Percentiles rank a stretch among this genome's conserved stretches.
Evolutionary conservation across 2,888 invertebrate genomes (phyloP).

Genomic region (Notocelia uddmanniana): DNA sequence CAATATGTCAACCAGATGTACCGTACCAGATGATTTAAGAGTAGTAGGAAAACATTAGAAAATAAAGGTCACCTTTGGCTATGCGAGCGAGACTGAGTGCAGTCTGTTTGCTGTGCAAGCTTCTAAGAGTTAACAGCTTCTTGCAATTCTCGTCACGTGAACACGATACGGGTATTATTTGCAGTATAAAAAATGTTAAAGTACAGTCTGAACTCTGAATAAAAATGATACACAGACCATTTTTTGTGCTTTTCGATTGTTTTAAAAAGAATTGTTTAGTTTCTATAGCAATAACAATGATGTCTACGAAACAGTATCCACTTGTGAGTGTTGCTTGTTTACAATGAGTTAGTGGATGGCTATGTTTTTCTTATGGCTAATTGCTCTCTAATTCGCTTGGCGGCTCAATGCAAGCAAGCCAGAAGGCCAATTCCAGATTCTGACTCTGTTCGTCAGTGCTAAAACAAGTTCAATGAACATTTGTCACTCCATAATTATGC

Average conservation of each 20-base stretch:
- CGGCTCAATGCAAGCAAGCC: too few relatives aligned
- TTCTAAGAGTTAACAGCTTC: conserved; percentile 27
- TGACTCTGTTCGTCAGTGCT: too few relatives aligned
- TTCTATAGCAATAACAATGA: not conserved
- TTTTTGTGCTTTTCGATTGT: not conserved
- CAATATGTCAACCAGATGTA: not conserved
- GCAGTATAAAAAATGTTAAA: not conserved
- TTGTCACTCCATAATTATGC: too few relatives aligned
- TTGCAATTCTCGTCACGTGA: conserved; percentile 13
- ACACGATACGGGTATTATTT: not conserved
- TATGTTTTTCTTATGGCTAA: not conserved
- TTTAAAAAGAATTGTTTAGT: not conserved
- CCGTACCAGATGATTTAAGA: conserved; percentile 7
- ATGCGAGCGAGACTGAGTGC: conserved; percentile 30
- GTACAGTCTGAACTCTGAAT: not conserved
- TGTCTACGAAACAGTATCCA: not conserved
- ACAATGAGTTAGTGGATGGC: not conserved
- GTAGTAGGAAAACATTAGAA: conserved; percentile 3
- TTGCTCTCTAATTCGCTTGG: too few relatives aligned
- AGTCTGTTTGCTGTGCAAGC: conserved; percentile 16
- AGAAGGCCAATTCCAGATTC: too few relatives aligned
- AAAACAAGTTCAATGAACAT: too few relatives aligned
- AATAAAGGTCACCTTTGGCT: conserved; percentile 18
- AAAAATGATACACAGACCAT: too few relatives aligned
- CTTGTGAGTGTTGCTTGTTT: not conserved